Evolutionary conservation across 2,113 vertebrate species (phyloP).

Genomic region (Prolemur simus): DNA sequence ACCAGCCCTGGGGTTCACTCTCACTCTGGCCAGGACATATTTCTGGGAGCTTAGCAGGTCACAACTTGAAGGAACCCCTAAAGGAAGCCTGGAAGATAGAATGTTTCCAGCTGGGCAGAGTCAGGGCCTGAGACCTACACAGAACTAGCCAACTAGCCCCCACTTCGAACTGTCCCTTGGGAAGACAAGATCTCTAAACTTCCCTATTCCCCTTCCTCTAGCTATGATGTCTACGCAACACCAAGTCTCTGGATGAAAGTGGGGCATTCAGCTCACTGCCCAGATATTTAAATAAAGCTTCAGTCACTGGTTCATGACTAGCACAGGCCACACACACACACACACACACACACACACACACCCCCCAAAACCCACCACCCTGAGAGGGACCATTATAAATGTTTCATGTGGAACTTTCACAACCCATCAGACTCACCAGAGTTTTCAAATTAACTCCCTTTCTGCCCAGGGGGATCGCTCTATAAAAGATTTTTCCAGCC

Average conservation of each 20-base stretch:
- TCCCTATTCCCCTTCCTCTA: neutral
- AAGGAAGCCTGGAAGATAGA: neutral
- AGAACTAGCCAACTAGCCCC: neutral
- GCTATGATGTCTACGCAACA: neutral
- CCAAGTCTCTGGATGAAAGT: neutral
- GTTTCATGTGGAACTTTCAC: slow-evolving; percentile 46
- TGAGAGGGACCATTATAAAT: slow-evolving; percentile 47
- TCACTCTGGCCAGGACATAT: neutral
- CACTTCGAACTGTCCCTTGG: rapidly evolving
- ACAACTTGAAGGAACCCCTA: neutral
- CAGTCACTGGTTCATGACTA: neutral
- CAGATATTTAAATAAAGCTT: neutral
- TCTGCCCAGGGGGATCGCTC: slow-evolving; percentile 58
- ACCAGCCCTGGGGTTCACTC: neutral
- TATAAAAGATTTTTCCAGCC: slow-evolving; percentile 60
- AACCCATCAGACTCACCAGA: neutral
- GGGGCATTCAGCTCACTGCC: neutral
- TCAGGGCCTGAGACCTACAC: neutral
- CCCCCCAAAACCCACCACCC: neutral
- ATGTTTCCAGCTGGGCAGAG: neutral
- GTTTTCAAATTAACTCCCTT: slow-evolving; percentile 68
- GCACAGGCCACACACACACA: neutral
- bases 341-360: neutral
- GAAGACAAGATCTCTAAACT: neutral
- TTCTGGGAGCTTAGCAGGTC: neutral